phyloP scores from a whole-genome alignment of 2,888 invertebrate species.

The Ophonus ardosiacus region DNA sequence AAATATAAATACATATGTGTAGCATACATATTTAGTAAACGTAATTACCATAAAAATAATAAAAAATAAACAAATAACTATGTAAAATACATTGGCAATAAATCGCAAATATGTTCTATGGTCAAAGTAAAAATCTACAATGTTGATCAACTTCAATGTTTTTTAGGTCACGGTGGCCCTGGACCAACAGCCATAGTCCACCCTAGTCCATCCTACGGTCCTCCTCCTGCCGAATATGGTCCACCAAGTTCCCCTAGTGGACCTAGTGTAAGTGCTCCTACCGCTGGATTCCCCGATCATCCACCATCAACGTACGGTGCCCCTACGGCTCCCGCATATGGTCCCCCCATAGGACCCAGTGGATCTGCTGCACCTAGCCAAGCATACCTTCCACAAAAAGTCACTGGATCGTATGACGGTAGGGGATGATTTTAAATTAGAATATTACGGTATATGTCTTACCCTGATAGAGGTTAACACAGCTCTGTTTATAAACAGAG shows the following conservation, averaged over 20 bases:
- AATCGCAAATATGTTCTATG: too few species aligned
- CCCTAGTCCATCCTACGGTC: conserved; percentile 55
- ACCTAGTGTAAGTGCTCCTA: conserved; percentile 34
- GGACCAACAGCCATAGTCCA: conserved; percentile 36
- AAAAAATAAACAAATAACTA: too few species aligned
- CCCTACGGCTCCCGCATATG: conserved; percentile 42
- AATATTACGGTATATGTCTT: not conserved
- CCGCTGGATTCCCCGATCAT: conserved; percentile 44
- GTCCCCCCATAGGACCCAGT: conserved; percentile 53
- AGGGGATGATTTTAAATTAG: not conserved
- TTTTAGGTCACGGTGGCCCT: conserved; percentile 33
- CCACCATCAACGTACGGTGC: conserved; percentile 53
- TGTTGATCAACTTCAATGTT: not conserved
- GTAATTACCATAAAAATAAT: too few species aligned
- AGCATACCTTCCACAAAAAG: conserved; percentile 56
- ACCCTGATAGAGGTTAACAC: too few species aligned
- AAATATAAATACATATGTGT: too few species aligned
- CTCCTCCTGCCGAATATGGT: conserved; percentile 46
- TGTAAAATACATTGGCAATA: too few species aligned
- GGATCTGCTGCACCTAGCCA: conserved; percentile 43
- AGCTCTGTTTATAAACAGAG: too few species aligned
- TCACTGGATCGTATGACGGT: conserved; percentile 46
- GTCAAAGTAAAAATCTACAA: too few species aligned
- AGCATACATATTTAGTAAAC: too few species aligned
- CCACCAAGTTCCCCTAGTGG: conserved; percentile 40